Base-by-base conservation (phyloP, 2,113 vertebrate species). In the Diphyllodes magnificus region DNA sequence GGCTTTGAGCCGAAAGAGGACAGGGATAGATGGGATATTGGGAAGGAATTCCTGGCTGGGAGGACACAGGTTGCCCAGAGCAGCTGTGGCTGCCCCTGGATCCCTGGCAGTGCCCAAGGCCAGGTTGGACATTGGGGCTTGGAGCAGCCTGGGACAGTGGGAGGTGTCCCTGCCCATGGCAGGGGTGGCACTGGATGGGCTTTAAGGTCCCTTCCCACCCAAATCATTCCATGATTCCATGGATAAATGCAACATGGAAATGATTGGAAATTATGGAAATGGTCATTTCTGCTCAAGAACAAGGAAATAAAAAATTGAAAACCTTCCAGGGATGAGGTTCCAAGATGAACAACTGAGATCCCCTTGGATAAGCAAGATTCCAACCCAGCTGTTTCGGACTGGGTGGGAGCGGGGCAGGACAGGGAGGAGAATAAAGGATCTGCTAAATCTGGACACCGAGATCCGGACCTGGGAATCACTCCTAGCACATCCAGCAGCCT, bases 21-120 rank as follows among this genome's bases (percentile, higher is more conserved):
- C 25, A 42, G 49, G 57, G 40, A 0, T 5, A 1, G 57, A 8
- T 42, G 49, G 42, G 31, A 80, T 2, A 6, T 2, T 7, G 57
- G 75, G 66, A 15, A 40, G 45, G 22, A 15, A 56, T 56, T 61
- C 5, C 3, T 37, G 6, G 3, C 64, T 28, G 30, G 5, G n/a
- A 75, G 35, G 42, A 53, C 13, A 35, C 10, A 20, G 71, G 13
- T 1, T 73, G 7, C 56, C 63, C 73, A 69, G 63, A 53, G 63
- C 1, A n/a, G 47, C 54, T 78, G 56, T 2, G 64, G 64, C 33
- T 86, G 73, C 8, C 35, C 65, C 66, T 61, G 73, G 23, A 50
- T 56, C 66, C 49, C 57, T 64, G 75, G 40, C 0, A 57, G 3
- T 64, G 57, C 0, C 35, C 76, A 0, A 64, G 35, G 21, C 17